phyloP scores from a whole-genome alignment of 2,113 vertebrate species.

The Psophia crepitans region DNA sequence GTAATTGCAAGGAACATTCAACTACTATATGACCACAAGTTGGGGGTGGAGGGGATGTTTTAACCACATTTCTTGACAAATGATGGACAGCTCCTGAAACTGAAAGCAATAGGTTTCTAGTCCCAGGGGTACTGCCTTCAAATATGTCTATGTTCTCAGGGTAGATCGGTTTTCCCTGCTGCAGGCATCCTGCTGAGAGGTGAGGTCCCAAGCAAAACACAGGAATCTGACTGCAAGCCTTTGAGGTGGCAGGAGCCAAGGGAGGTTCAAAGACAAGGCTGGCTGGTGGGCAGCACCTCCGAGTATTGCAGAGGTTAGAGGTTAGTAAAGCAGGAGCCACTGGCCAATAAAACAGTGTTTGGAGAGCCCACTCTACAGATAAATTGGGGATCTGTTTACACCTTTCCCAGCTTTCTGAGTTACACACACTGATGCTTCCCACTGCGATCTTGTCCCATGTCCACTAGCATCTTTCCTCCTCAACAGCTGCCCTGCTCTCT shows the following conservation, averaged over 20 bases:
- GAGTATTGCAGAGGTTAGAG: constrained; percentile 76
- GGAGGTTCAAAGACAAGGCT: constrained; percentile 83
- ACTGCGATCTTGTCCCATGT: constrained; percentile 52
- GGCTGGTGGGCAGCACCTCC: constrained; percentile 73
- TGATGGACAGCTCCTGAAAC: constrained; percentile 82
- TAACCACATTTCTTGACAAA: constrained; percentile 68
- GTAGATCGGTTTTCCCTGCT: constrained; percentile 75
- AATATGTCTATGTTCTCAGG: constrained; percentile 76
- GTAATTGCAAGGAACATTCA: not conserved
- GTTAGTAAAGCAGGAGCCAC: constrained; percentile 88
- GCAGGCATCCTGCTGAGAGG: constrained; percentile 72
- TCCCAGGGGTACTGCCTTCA: constrained; percentile 77
- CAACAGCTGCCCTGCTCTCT: constrained; percentile 28
- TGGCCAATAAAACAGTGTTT: constrained; percentile 81
- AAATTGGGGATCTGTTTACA: constrained; percentile 74
- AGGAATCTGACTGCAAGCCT: constrained; percentile 71
- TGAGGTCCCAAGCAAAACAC: constrained; percentile 78
- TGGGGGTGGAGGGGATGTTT: not conserved
- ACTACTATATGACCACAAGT: not conserved
- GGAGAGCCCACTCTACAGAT: constrained; percentile 71
- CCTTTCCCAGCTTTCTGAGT: constrained; percentile 66
- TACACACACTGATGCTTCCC: constrained; percentile 47
- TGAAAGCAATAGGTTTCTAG: constrained; percentile 78
- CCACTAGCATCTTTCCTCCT: constrained; percentile 15
- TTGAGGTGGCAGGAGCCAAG: constrained; percentile 78